phyloP scores from a whole-genome alignment of 30 jellyfish, hydroid and myxozoan genomes.

The Catostylus mosaicus region DNA sequence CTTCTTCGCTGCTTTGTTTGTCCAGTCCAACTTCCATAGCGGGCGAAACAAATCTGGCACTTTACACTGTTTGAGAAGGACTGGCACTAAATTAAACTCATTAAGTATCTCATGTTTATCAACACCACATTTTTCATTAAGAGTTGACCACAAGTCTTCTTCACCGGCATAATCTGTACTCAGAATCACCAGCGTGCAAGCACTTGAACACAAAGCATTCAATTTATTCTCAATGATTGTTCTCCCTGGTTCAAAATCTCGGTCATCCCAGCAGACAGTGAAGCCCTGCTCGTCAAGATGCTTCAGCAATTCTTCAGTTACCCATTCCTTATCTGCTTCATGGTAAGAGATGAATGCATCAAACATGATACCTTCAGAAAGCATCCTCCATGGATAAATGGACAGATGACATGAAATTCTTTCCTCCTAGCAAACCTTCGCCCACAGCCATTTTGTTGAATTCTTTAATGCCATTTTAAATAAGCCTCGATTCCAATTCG shows the following conservation, averaged over 20 bases:
- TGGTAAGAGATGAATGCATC: slow-evolving; percentile 62
- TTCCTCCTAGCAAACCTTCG: too few relatives aligned
- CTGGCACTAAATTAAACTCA: slow-evolving; percentile 52
- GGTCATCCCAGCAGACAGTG: slow-evolving; percentile 65
- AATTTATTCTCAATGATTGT: slow-evolving; percentile 52
- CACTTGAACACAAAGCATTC: slow-evolving; percentile 52
- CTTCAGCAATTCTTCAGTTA: slow-evolving; percentile 29
- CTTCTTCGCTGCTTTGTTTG: slow-evolving; percentile 18
- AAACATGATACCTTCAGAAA: slow-evolving; percentile 9
- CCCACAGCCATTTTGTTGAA: too few relatives aligned
- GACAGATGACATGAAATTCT: too few relatives aligned
- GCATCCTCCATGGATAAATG: too few relatives aligned
- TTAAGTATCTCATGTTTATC: slow-evolving; percentile 24
- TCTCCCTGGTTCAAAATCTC: slow-evolving; percentile 71
- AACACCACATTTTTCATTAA: slow-evolving; percentile 24
- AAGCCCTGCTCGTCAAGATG: slow-evolving; percentile 43
- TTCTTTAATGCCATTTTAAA: too few relatives aligned
- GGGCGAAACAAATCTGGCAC: slow-evolving; percentile 38
- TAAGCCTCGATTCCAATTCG: too few relatives aligned
- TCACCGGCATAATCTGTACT: slow-evolving; percentile 36
- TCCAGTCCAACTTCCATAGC: slow-evolving; percentile 67
- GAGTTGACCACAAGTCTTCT: slow-evolving; percentile 43
- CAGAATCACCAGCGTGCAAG: slow-evolving; percentile 35
- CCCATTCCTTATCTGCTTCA: slow-evolving; percentile 56
- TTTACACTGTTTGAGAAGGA: slow-evolving; percentile 19